Evolutionary conservation across 37 sponge, comb jelly and placozoan genomes (phyloP).

Genomic region (Mnemiopsis leidyi): DNA sequence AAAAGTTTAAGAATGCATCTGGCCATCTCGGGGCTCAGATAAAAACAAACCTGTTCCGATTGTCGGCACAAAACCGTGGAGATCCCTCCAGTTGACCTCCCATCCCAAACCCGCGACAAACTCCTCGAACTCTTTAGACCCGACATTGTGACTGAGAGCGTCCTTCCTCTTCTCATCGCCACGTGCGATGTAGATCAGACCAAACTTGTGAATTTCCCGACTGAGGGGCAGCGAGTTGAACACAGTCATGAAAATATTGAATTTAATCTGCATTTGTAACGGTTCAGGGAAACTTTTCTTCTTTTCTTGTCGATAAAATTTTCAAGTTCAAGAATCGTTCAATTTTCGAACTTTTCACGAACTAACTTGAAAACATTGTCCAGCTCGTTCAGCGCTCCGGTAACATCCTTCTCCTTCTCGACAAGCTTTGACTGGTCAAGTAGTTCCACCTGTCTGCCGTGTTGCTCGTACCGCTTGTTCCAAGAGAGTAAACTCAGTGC

Average conservation of each 20-base stretch:
- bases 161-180: slow-evolving; percentile 90
- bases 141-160: slow-evolving; percentile 79
- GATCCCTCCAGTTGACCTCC: slow-evolving; percentile 79
- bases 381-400: neutral
- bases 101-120: slow-evolving; percentile 96
- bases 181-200: slow-evolving; percentile 85
- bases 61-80: slow-evolving; percentile 13
- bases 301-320: too few species aligned
- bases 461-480: neutral
- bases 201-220: slow-evolving; percentile 96
- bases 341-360: too few species aligned
- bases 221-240: slow-evolving; percentile 70
- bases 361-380: slow-evolving; percentile 53
- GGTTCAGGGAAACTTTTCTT: too few species aligned
- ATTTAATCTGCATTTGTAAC: too few species aligned
- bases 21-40: too few species aligned
- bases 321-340: too few species aligned
- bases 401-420: slow-evolving; percentile 24
- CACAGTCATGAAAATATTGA: too few species aligned
- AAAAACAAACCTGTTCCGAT: slow-evolving; percentile 34
- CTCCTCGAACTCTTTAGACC: slow-evolving; percentile 85
- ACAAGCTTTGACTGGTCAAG: neutral
- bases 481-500: slow-evolving; percentile 11
- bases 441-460: slow-evolving; percentile 57
- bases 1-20: too few species aligned